Conservation (phyloP, 2,797 vertebrate species). For the Centroberyx gerrardi region DNA sequence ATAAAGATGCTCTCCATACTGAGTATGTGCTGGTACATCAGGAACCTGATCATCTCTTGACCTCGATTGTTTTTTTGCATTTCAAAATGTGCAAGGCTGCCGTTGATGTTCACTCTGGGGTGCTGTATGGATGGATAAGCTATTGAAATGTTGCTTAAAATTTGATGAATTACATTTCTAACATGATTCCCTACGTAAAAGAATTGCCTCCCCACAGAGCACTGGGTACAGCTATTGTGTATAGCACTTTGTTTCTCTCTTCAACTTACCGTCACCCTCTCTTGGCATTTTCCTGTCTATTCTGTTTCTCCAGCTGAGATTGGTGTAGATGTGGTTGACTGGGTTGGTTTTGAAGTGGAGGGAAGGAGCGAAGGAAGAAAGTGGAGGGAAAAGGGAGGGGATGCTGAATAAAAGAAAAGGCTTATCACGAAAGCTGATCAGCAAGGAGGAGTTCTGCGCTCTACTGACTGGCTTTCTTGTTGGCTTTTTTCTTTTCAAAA, state of each 20-base stretch:
- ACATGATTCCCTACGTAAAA: too few relatives aligned
- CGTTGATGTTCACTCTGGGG: neutral
- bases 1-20: neutral
- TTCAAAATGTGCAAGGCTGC: neutral
- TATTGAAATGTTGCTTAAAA: neutral
- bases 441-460: constrained; percentile 29
- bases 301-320: neutral
- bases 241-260: neutral
- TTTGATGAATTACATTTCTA: neutral
- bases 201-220: too few relatives aligned
- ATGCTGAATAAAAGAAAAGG: constrained; percentile 42
- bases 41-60: neutral
- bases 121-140: neutral
- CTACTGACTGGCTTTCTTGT: neutral
- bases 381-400: neutral
- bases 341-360: neutral
- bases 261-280: neutral
- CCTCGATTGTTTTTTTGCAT: neutral
- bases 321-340: neutral
- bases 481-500: neutral
- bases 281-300: constrained; percentile 6
- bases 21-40: neutral
- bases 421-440: constrained; percentile 31
- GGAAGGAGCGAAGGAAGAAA: neutral
- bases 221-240: neutral